Evolutionary conservation across 2,113 vertebrate genomes (phyloP).

Genomic region (Cebidichthys violaceus): DNA sequence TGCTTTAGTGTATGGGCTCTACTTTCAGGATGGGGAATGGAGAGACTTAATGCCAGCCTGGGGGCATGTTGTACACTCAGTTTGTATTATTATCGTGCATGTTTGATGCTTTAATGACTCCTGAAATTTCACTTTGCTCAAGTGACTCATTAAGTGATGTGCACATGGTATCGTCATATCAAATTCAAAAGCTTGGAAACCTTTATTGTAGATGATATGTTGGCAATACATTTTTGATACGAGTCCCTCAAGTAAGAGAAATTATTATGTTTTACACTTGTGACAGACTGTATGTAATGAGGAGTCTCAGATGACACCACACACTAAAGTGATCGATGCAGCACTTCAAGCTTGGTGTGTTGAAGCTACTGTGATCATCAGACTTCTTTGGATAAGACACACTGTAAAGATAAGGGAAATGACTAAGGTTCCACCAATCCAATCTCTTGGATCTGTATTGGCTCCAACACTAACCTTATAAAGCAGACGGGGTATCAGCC

Average conservation of each 20-base stretch:
- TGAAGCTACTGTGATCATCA: no score
- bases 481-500: no score
- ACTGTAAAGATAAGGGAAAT: no score
- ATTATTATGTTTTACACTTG: neutral
- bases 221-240: neutral
- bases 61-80: neutral
- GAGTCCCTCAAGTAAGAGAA: neutral
- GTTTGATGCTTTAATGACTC: slow-evolving; percentile 38
- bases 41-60: slow-evolving; percentile 16
- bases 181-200: slow-evolving; percentile 5
- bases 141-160: slow-evolving; percentile 12
- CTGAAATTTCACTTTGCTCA: slow-evolving; percentile 25
- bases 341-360: no score
- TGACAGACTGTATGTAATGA: neutral
- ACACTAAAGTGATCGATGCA: neutral
- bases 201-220: slow-evolving; percentile 4
- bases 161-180: neutral
- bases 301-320: neutral
- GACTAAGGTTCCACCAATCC: no score
- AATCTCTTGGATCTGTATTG: no score
- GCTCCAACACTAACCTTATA: no score
- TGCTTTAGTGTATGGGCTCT: neutral
- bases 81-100: slow-evolving; percentile 1
- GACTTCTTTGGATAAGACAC: no score
- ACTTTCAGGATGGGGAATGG: slow-evolving; percentile 1